Evolutionary conservation across 2,797 vertebrate genomes (phyloP), one percentile per base, ranked within the genome.

Genomic region (Chelmon rostratus): DNA sequence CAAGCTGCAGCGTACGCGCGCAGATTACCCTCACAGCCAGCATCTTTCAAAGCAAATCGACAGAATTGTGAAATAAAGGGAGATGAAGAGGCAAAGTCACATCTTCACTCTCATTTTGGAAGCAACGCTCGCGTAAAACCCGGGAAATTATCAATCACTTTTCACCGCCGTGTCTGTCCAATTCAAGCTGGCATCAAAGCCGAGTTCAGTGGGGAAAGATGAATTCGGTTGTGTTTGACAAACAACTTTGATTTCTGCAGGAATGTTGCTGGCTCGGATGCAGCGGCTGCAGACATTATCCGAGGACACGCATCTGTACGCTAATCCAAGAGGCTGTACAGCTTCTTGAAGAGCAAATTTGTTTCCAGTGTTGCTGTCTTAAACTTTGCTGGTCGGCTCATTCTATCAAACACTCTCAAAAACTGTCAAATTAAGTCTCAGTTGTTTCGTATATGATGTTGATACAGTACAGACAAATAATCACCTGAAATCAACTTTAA

Each of bases 91-190:
- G 69, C 40, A 84, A 79, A 78, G 49, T 70, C 77, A 57, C 76
- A 74, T 78, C 82, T 84, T 74, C 38, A 7, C 62, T 77, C 52
- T 68, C 68, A 38, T 58, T 81, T 54, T 59, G 67, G 73, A 71
- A 49, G 49, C 63, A 8, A 76, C 19, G 3, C 31, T 37, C 49
- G 52, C 46, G 61, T 66, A 67, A 76, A 64, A 73, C 65, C n/a
- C 52, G 21, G 75, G 66, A 85, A 83, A 87, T 79, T 89, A 90
- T 90, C 82, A 82, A 83, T 86, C 84, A 81, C 59, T 67, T 84
- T 73, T 59, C 83, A 57, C 61, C 28, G 66, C 78, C 52, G 1
- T 28, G 63, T 89, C 86, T 44, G 64, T 78, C 58, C 72, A 70
- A 82, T 86, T 88, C 47, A 57, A 80, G 67, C 21, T 10, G 59